phyloP scores from a whole-genome alignment of 2,888 invertebrate species.

The Acrobasis repandana region DNA sequence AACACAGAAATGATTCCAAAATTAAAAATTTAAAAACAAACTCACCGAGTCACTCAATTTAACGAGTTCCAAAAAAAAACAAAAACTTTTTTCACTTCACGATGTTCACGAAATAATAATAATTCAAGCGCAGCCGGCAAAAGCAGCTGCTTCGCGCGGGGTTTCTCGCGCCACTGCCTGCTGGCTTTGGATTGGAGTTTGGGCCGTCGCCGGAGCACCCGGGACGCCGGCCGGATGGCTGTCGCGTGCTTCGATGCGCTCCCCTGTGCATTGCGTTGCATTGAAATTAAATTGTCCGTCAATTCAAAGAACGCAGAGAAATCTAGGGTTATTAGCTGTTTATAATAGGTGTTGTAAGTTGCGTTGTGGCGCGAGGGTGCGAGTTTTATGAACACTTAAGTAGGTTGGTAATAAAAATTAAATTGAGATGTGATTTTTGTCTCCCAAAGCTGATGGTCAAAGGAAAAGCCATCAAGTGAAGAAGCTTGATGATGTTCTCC shows the following conservation, averaged over 20 bases:
- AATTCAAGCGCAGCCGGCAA: slow-evolving; percentile 3
- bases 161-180: slow-evolving; percentile 11
- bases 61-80: slow-evolving; percentile 3
- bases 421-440: too few relatives aligned
- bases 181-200: not conserved
- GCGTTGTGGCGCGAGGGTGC: too few relatives aligned
- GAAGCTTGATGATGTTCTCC: too few relatives aligned
- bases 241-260: slow-evolving; percentile 14
- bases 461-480: too few relatives aligned
- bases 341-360: not conserved
- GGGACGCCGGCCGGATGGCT: slow-evolving; percentile 3
- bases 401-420: too few relatives aligned
- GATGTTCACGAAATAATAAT: slow-evolving; percentile 12
- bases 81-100: slow-evolving; percentile 12
- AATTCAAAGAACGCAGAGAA: slow-evolving; percentile 8
- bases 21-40: not conserved
- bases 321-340: not conserved
- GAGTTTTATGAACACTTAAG: too few relatives aligned
- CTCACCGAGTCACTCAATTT: slow-evolving; percentile 13
- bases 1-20: not conserved
- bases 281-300: slow-evolving; percentile 15
- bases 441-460: too few relatives aligned
- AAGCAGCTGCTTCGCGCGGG: slow-evolving; percentile 13
- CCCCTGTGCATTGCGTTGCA: slow-evolving; percentile 3
- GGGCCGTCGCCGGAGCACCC: not conserved